These are phyloP conservation scores for Leiothrix lutea DNA, from an alignment of 2,113 vertebrate species.

Conservation along the genomic window DNA sequence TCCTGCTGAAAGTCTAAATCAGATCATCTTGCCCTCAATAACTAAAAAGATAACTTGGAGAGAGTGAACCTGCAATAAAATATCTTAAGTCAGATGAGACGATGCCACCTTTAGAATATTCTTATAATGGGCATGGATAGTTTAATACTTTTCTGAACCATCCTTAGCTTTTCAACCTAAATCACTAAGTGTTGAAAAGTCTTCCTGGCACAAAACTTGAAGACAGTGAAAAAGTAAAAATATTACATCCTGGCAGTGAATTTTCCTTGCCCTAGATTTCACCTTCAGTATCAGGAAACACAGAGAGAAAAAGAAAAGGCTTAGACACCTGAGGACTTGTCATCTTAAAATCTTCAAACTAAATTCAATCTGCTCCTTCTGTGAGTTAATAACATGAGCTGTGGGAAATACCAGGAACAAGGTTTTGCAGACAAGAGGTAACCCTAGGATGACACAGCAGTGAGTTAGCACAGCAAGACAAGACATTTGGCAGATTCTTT, in stretches of 20 bases:
- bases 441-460: not conserved
- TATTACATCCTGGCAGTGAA: not conserved
- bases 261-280: not conserved
- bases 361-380: constrained; percentile 2
- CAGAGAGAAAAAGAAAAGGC: not conserved
- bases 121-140: not conserved
- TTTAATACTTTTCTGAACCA: not conserved
- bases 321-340: not conserved
- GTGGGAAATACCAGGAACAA: not conserved
- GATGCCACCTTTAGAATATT: not conserved
- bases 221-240: not conserved
- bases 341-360: constrained; percentile 6
- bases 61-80: not conserved
- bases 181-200: not conserved
- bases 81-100: not conserved
- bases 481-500: not conserved
- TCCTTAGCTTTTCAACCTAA: not conserved
- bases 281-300: not conserved
- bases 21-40: not conserved
- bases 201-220: not conserved
- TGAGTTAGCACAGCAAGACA: not conserved
- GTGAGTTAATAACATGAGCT: constrained; percentile 15
- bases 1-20: not conserved
- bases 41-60: not conserved
- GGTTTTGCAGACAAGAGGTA: not conserved